Evolutionary conservation across 1,140 invertebrate species (phyloP), one percentile per base, ranked within the genome.

Genomic region (Pogonomyrmex barbatus): DNA sequence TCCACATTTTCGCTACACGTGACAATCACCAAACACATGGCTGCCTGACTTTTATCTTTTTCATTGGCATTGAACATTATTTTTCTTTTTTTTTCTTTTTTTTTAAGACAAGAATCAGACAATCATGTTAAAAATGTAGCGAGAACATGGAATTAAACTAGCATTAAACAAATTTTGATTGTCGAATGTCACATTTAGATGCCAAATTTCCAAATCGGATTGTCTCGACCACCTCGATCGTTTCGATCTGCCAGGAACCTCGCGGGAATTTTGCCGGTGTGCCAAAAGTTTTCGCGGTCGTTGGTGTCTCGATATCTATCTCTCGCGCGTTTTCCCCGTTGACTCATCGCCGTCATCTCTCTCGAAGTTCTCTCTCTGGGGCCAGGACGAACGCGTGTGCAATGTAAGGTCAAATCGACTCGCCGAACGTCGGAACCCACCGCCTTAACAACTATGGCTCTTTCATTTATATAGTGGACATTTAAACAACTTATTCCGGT

Each of bases 401-500:
- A 24, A 30, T 54, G 63, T 63, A 47, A 42, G 87, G 83, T 71
- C 62, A 90, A n/a, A 50, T 70, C 77, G 82, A 87, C 63, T 42
- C 89, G 78, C 67, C 45, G 78, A 83, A 79, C 67, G 65, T 82
- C 79, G 79, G 81, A 90, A 92, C 87, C 92, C 92, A 91, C 89
- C 93, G 93, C 89, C 92, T 94, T 94, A 94, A 92, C 87, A 93
- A 92, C 94, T 95, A 95, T 94, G 87, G 93, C 91, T 92, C 94
- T 93, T 94, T 73, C 92, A 89, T 95, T 95, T 94, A 95, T 94
- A 94, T 95, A 95, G 92, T 94, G 94, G 94, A 95, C 94, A 95
- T 95, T 95, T 88, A 95, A 95, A 95, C 93, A 95, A 95, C 94
- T 95, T 95, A 95, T 95, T 95, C 95, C 95, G 95, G 95, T 95